phyloP scores from a whole-genome alignment of 2,113 vertebrate genomes.

The Elachura formosa region DNA sequence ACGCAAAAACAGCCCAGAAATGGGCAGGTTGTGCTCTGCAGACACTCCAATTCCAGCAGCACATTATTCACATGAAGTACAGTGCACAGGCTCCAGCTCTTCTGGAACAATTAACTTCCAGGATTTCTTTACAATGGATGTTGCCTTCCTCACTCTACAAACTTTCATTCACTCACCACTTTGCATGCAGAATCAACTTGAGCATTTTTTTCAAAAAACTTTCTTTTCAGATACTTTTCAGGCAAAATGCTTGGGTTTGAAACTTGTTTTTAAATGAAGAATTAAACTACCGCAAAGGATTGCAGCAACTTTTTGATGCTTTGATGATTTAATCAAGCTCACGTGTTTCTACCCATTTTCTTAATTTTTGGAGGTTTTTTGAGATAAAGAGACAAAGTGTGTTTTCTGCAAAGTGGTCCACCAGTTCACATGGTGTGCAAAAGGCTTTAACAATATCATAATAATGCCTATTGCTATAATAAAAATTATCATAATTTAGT shows the following conservation, averaged over 20 bases:
- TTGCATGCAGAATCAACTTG: background rate
- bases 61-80: too few relatives aligned
- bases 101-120: background rate
- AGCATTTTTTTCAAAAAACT: background rate
- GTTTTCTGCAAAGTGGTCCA: background rate
- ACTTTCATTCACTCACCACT: background rate
- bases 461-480: background rate
- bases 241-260: background rate
- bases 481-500: too few relatives aligned
- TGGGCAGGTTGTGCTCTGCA: background rate
- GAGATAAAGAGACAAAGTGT: background rate
- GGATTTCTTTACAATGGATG: too few relatives aligned
- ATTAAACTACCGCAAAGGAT: background rate
- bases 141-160: background rate
- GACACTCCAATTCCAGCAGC: background rate
- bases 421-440: background rate
- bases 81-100: background rate
- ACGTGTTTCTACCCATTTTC: background rate
- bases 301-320: background rate
- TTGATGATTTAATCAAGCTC: constrained; percentile 20
- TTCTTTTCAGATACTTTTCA: background rate
- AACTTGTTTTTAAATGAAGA: background rate
- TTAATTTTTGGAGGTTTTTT: background rate
- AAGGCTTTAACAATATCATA: background rate
- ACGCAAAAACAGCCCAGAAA: background rate